Base-by-base conservation (phyloP, 2,113 vertebrate genomes). In the Pseudonaja textilis region DNA sequence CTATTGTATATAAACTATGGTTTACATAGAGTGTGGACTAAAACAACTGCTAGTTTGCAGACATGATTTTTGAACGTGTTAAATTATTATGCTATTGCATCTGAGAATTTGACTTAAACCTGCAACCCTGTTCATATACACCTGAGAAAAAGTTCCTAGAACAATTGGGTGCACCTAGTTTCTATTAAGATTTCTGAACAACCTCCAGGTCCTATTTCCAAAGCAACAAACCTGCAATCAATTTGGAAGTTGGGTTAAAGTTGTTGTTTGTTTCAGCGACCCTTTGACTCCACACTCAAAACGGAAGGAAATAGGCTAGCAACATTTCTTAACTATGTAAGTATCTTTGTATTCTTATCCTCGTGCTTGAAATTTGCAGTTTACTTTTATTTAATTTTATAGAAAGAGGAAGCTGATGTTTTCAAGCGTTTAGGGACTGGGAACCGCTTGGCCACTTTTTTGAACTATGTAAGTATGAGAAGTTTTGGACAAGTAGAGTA, bases 391-490 rank as follows among this genome's bases (percentile, higher is more conserved):
- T 99, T 98, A 98, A 98, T 99, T 99, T 99, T 97, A 96, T 99
- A 99, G 99, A 99, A 98, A 98, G 97, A 99, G 98, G 99, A 99
- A 95, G 98, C 98, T 96, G 99, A 99, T 99, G 99, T 98, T 98
- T 99, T 99, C 99, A 99, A 99, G 99, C 98, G 97, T 98, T 99
- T 99, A 99, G 99, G 99, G 98, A 99, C 99, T 98, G 99, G 99
- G 97, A 99, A 99, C 98, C 99, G 99, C 92, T 97, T 99, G 98
- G 99, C 99, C 93, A 99, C 99, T 97, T 98, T 98, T 98, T 99
- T 99, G 97, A 99, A 99, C 97, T 99, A 99, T 97, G 99, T 99
- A 98, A 99, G 99, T 99, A 99, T 98, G 95, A 96, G 88, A 69
- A 93, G 88, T 23, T 91, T 91, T 94, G 88, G 56, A 0, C 81